Evolutionary conservation across 2,888 invertebrate genomes (phyloP).

Genomic region (Erebia ligea): DNA sequence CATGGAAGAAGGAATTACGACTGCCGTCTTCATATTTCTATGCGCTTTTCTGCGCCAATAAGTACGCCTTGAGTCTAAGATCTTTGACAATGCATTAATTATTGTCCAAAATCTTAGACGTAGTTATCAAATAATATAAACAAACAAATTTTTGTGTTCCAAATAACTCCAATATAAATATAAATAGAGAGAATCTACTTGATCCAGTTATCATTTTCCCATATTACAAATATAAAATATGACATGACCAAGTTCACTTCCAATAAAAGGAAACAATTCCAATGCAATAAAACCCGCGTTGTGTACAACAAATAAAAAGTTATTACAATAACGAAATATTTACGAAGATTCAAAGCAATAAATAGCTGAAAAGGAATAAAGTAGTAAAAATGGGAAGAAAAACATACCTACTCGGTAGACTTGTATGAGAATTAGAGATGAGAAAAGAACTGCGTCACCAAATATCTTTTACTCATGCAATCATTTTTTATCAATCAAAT

Average conservation of each 20-base stretch:
- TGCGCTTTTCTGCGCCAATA: too few species aligned
- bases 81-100: too few species aligned
- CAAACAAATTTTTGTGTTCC: not conserved
- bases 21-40: too few species aligned
- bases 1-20: too few species aligned
- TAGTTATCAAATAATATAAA: too few species aligned
- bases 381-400: constrained; percentile 14
- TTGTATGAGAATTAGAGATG: not conserved
- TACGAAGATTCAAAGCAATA: constrained; percentile 24
- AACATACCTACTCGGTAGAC: constrained; percentile 4
- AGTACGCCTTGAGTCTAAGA: too few species aligned
- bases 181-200: not conserved
- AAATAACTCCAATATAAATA: too few species aligned
- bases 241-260: not conserved
- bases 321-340: constrained; percentile 18
- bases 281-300: constrained; percentile 8
- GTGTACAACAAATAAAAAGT: constrained; percentile 22
- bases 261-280: constrained; percentile 15
- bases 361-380: constrained; percentile 23
- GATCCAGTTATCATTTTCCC: not conserved
- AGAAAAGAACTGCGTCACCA: not conserved
- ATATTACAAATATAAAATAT: constrained; percentile 2
- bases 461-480: not conserved
- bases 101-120: too few species aligned
- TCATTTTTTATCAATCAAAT: not conserved